These are phyloP conservation scores for Conchocele bisecta DNA, from an alignment of 2,888 invertebrate genomes.

Conservation along the genomic window DNA sequence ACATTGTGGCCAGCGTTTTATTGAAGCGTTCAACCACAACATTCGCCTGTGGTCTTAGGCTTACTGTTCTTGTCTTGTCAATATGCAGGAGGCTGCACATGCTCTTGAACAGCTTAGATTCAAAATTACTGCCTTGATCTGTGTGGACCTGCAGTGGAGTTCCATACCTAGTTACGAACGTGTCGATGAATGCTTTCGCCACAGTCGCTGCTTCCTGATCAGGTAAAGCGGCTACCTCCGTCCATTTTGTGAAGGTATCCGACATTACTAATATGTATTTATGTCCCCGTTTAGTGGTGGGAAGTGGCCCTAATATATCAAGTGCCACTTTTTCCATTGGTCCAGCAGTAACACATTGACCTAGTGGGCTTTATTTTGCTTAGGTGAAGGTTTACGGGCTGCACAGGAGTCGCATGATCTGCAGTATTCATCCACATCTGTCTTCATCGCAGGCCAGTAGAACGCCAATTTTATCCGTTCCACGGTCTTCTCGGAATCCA, in stretches of 20 bases:
- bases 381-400: neutral
- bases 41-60: conserved; percentile 37
- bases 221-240: neutral
- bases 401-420: neutral
- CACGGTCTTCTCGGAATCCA: conserved; percentile 10
- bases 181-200: neutral
- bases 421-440: neutral
- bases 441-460: neutral
- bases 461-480: neutral
- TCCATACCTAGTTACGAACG: conserved; percentile 4
- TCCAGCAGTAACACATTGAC: neutral
- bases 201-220: conserved; percentile 9
- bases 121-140: conserved; percentile 20
- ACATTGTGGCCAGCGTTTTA: conserved; percentile 29
- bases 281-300: neutral
- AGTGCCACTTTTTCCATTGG: neutral
- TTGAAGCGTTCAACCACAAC: conserved; percentile 32
- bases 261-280: neutral
- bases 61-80: conserved; percentile 39
- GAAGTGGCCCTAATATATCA: neutral
- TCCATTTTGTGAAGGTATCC: neutral
- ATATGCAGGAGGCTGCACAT: conserved; percentile 17
- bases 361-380: conserved; percentile 2
- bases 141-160: conserved; percentile 11
- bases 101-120: conserved; percentile 16